phyloP scores from a whole-genome alignment of 2,888 invertebrate genomes.

The Buathra laborator region DNA sequence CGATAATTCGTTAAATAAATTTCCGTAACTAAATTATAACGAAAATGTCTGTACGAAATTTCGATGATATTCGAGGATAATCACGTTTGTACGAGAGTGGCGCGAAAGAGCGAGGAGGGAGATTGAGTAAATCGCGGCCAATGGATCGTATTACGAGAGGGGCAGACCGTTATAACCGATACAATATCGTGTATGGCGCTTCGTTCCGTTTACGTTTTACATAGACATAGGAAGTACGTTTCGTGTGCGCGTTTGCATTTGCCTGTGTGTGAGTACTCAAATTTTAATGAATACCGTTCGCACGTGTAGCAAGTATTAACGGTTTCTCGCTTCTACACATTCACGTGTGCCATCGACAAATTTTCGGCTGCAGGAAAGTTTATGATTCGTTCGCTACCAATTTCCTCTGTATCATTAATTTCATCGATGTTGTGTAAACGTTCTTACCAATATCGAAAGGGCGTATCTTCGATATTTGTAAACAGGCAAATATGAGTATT shows the following conservation, averaged over 20 bases:
- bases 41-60: slow-evolving; percentile 23
- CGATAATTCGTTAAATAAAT: slow-evolving; percentile 24
- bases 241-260: no score
- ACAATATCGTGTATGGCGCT: slow-evolving; percentile 11
- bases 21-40: slow-evolving; percentile 11
- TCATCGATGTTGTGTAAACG: slow-evolving; percentile 31
- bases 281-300: slow-evolving; percentile 61
- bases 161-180: slow-evolving; percentile 28
- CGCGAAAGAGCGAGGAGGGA: no score
- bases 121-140: slow-evolving; percentile 14
- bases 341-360: slow-evolving; percentile 13
- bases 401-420: slow-evolving; percentile 62
- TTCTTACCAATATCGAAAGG: not conserved
- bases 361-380: slow-evolving; percentile 48
- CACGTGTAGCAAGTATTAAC: slow-evolving; percentile 48
- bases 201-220: slow-evolving; percentile 16
- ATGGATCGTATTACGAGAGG: slow-evolving; percentile 30
- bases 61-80: slow-evolving; percentile 14
- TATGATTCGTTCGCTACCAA: slow-evolving; percentile 57
- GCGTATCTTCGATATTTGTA: not conserved
- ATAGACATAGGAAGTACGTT: slow-evolving; percentile 33
- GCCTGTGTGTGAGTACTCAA: slow-evolving; percentile 30
- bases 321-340: slow-evolving; percentile 33
- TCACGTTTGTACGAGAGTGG: slow-evolving; percentile 9
- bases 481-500: not conserved